phyloP scores from a whole-genome alignment of 2,797 vertebrate genomes.

The Meriones psammophilus region DNA sequence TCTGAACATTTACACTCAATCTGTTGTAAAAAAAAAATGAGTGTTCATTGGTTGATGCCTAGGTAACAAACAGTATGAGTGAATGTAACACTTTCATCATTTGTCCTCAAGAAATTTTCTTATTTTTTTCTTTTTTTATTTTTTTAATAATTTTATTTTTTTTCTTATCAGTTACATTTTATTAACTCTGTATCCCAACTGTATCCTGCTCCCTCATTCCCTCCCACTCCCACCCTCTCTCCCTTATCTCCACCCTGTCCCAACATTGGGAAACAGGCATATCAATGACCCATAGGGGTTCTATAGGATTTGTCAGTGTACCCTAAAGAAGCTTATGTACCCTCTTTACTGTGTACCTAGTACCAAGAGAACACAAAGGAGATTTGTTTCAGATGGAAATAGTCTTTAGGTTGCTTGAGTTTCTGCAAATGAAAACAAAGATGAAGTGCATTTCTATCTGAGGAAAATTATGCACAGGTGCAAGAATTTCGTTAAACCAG shows the following conservation, averaged over 20 bases:
- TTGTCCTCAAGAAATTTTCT: neutral
- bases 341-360: neutral
- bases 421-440: neutral
- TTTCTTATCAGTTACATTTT: too few species aligned
- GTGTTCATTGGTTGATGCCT: neutral
- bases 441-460: neutral
- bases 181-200: too few species aligned
- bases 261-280: neutral
- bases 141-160: too few species aligned
- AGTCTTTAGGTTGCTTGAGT: neutral
- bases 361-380: slow-evolving; percentile 8
- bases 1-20: neutral
- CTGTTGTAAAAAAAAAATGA: slow-evolving; percentile 16
- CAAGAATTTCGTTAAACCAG: neutral
- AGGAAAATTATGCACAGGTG: neutral
- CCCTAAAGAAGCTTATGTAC: neutral
- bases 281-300: neutral
- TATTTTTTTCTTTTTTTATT: too few species aligned
- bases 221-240: too few species aligned
- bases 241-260: too few species aligned
- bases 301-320: neutral
- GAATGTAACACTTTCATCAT: neutral
- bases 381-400: neutral
- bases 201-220: too few species aligned
- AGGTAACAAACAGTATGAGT: neutral